Percentiles rank a stretch among this genome's conserved stretches.
phyloP scores from a whole-genome alignment of 2,888 invertebrate genomes.

The Creontiades dilutus region DNA sequence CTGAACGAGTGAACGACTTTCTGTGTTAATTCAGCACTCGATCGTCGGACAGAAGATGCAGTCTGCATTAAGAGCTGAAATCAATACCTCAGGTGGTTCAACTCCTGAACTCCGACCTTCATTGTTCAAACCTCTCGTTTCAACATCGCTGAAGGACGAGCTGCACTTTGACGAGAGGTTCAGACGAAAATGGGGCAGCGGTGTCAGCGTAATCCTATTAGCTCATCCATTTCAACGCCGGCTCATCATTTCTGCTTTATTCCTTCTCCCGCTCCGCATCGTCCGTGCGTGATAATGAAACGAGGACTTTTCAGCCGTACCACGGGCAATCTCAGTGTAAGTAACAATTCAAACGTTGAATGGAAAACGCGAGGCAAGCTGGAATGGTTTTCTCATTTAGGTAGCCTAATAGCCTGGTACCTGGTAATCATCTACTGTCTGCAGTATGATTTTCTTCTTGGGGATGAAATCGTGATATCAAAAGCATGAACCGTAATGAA shows the following conservation, averaged over 20 bases:
- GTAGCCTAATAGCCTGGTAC: no score
- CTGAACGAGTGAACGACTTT: not conserved
- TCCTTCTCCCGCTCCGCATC: not conserved
- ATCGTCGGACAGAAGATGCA: not conserved
- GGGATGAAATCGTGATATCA: no score
- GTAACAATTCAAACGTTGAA: no score
- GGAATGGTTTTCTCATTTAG: no score
- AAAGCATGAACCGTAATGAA: no score
- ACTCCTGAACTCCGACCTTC: not conserved
- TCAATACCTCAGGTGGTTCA: not conserved
- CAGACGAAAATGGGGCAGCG: constrained; percentile 24
- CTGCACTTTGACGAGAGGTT: constrained; percentile 3
- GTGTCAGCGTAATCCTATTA: constrained; percentile 2
- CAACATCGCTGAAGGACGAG: not conserved
- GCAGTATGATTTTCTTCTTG: no score
- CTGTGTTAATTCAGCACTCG: not conserved
- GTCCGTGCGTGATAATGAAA: not conserved
- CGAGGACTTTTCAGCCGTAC: not conserved
- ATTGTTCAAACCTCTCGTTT: not conserved
- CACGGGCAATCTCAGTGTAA: not conserved
- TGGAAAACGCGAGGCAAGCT: no score
- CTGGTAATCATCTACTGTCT: no score
- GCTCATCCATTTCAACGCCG: constrained; percentile 14
- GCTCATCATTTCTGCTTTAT: not conserved
- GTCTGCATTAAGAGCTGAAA: not conserved